Base-by-base conservation (phyloP, 2,113 vertebrate genomes). In the Loxodonta africana region DNA sequence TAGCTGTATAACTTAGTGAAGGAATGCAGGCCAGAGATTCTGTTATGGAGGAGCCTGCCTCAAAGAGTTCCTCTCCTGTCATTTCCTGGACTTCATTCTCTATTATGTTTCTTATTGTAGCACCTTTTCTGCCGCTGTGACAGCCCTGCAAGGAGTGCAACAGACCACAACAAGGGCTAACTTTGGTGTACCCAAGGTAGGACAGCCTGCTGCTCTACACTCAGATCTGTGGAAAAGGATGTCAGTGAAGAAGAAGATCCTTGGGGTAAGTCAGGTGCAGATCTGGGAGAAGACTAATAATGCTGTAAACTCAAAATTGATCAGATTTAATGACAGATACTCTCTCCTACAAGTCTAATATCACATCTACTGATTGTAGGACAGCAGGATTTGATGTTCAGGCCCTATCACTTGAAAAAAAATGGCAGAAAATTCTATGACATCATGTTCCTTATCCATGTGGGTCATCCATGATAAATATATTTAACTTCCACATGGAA, bases 241-340 rank as follows among this genome's bases (percentile, higher is more conserved):
- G 73, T 2, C 15, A 28, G 78, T 88, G 86, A 97, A 95, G 0
- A 82, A 97, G 46, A 96, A 95, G 83, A 21, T 91, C 30, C 95
- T 97, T 0, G 96, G 97, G 85, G 96, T 97, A 94, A 95, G 95
- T 96, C 37, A 12, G 0, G 33, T n/a, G 14, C 2, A 1, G 6
- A 51, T 84, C 73, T 37, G 30, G 30, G 33, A 60, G n/a, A 53
- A 83, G 80, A 90, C 2, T 4, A 33, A 0, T 46, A 1, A 1
- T 23, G 1, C 18, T 57, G 6, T 37, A 46, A 77, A 83, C 11
- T 53, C 23, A 11, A 5, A 48, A 28, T 11, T 51, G 12, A 51
- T 65, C 41, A 62, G 41, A 7, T 1, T 2, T 67, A 77, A 62
- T n/a, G 6, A 23, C 37, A 48, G 44, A 26, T 18, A 20, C 51